Evolutionary conservation across 1,140 invertebrate genomes (phyloP).

Genomic region (Trichogramma pretiosum): DNA sequence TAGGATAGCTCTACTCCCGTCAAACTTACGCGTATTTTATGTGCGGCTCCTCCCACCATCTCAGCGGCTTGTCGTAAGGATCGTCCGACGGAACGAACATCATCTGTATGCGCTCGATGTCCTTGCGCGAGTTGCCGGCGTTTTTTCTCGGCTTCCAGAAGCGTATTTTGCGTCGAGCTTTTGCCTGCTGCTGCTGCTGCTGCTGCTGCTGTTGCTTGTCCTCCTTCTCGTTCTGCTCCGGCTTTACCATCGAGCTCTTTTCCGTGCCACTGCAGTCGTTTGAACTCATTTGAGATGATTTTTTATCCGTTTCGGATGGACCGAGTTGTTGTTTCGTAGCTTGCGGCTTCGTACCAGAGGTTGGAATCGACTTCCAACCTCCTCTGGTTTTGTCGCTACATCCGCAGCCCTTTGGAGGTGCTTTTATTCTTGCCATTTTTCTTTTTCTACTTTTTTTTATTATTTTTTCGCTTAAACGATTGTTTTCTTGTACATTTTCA

Average conservation of each 20-base stretch:
- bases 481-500: neutral
- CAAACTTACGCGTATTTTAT: slow-evolving; percentile 33
- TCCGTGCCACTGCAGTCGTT: too few species aligned
- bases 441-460: neutral
- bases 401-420: neutral
- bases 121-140: neutral
- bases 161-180: neutral
- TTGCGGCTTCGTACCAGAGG: too few species aligned
- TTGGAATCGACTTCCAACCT: too few species aligned
- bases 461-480: neutral
- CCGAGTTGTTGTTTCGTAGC: too few species aligned
- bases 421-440: slow-evolving; percentile 9
- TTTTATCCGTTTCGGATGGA: too few species aligned
- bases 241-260: too few species aligned
- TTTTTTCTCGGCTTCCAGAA: neutral
- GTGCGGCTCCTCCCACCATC: slow-evolving; percentile 29
- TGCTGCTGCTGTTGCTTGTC: neutral
- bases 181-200: neutral
- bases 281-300: too few species aligned
- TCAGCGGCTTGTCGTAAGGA: slow-evolving; percentile 21
- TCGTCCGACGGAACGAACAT: slow-evolving; percentile 22
- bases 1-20: too few species aligned
- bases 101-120: slow-evolving; percentile 3
- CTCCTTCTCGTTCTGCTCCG: neutral
- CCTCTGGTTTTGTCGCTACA: too few species aligned